Conservation (phyloP, 2,113 vertebrate genomes). For the Cettia cetti region DNA sequence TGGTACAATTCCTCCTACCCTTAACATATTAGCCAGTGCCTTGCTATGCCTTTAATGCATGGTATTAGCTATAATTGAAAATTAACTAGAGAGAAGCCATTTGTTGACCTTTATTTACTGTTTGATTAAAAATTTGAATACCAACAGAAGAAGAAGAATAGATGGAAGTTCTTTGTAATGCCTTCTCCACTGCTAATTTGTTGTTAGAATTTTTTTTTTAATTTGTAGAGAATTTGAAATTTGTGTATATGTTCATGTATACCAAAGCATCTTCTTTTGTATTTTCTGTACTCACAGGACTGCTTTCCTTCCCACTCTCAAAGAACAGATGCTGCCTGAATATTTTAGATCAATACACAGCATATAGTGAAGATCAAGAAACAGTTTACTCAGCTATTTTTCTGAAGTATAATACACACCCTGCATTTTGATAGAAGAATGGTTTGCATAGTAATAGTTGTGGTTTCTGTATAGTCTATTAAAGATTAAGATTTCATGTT, state of each 20-base stretch:
- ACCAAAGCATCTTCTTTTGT: conserved; percentile 3
- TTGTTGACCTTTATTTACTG: conserved; percentile 28
- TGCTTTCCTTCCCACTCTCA: neutral
- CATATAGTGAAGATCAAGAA: neutral
- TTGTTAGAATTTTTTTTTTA: neutral
- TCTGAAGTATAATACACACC: neutral
- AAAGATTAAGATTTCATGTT: conserved; percentile 22
- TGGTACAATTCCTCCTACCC: conserved; percentile 16
- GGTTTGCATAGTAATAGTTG: conserved; percentile 16
- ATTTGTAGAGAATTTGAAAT: neutral
- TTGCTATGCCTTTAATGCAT: conserved; percentile 28
- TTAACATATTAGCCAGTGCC: neutral
- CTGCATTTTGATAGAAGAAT: conserved; percentile 14
- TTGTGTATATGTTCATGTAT: neutral
- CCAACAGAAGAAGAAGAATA: neutral
- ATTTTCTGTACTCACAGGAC: neutral
- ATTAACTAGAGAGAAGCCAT: conserved; percentile 28
- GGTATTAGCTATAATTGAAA: conserved; percentile 32
- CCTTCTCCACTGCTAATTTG: neutral
- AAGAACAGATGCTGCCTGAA: conserved; percentile 13
- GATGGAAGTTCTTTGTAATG: neutral
- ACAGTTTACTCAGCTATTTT: conserved; percentile 32
- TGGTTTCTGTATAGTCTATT: neutral
- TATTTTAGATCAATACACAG: conserved; percentile 35
- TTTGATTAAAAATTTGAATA: conserved; percentile 41